Percentiles rank a stretch among this genome's conserved stretches.
Conservation (phyloP, 2,113 vertebrate species). For the Tetrao urogallus region DNA sequence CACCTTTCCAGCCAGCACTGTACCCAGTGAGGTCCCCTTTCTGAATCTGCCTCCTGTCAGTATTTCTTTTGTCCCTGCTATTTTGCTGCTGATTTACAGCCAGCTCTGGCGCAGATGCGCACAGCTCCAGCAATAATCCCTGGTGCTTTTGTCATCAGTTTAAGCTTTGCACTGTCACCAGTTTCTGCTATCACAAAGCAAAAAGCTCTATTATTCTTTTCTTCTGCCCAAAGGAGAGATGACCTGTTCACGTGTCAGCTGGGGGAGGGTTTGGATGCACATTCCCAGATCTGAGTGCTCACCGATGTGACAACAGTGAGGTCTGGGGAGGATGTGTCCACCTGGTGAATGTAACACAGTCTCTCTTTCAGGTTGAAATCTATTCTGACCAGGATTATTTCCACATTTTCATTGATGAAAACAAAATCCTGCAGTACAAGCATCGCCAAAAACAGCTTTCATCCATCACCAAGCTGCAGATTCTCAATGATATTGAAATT, state of each 20-base stretch:
- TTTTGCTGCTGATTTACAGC: neutral
- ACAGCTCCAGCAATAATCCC: neutral
- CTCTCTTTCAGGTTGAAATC: constrained; percentile 80
- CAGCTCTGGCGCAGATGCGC: neutral
- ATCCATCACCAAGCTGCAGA: constrained; percentile 79
- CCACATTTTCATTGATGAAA: constrained; percentile 79
- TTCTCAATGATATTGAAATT: constrained; percentile 79
- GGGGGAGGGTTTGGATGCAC: neutral
- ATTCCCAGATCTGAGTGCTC: neutral
- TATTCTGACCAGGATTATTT: constrained; percentile 81
- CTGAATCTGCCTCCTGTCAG: neutral
- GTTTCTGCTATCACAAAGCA: neutral
- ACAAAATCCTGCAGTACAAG: constrained; percentile 79
- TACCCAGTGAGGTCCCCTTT: neutral
- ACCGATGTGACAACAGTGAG: neutral
- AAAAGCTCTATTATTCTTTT: neutral
- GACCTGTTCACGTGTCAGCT: neutral
- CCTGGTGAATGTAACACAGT: neutral
- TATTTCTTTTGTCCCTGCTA: neutral
- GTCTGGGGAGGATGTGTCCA: neutral
- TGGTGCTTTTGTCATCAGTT: neutral
- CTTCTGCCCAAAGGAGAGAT: neutral
- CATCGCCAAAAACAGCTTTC: constrained; percentile 79
- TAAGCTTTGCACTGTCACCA: neutral
- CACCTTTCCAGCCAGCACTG: neutral